A percentile compares a stretch with the other conserved stretches of the same genome.
phyloP scores from a whole-genome alignment of 64 coral and sea anemone genomes.

The Anthopleura sola region DNA sequence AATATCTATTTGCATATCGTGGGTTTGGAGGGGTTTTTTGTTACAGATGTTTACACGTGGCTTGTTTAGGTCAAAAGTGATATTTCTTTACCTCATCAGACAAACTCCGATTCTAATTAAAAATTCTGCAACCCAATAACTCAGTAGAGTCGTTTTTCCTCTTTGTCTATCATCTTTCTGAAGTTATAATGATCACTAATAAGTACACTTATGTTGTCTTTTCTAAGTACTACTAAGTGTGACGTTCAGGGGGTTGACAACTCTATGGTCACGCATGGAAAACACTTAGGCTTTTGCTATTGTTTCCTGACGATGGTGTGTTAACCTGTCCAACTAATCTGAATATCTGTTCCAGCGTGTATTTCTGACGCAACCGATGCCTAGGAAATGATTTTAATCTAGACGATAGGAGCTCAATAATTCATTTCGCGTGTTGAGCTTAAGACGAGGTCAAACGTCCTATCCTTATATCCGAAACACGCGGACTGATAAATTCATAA shows the following conservation, averaged over 20 bases:
- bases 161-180: neutral
- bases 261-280: neutral
- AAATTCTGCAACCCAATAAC: neutral
- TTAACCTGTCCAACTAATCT: neutral
- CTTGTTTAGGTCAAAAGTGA: neutral
- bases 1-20: constrained; percentile 2
- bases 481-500: neutral
- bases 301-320: neutral
- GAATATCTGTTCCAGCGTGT: constrained; percentile 1
- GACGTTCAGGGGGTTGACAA: neutral
- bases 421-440: neutral
- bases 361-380: neutral
- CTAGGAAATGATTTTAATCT: neutral
- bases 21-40: neutral
- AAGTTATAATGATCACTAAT: neutral
- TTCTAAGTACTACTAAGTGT: neutral
- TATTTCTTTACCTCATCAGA: neutral
- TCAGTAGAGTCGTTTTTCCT: neutral
- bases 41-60: constrained; percentile 37
- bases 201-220: neutral
- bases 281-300: neutral
- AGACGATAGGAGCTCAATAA: neutral
- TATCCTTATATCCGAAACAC: neutral
- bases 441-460: neutral
- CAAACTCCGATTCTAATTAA: neutral